Base-by-base conservation (phyloP, 2,888 invertebrate genomes). In the Papilio protenor region DNA sequence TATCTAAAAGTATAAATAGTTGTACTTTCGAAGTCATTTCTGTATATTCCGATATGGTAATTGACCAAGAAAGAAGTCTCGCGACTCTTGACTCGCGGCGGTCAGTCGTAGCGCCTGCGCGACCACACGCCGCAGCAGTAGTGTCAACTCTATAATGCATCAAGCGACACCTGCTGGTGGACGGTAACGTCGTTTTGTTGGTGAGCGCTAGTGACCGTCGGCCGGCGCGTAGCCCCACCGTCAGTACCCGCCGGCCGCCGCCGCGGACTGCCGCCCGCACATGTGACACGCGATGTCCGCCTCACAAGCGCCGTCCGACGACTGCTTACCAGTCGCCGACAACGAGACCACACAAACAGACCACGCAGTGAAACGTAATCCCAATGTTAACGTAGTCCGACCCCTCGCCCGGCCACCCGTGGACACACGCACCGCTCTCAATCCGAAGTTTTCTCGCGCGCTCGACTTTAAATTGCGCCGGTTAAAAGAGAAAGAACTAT, bases 401-500 rank as follows among this genome's bases (percentile, higher is more conserved):
- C 93, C 93, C 77, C 84, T 78, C 27, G 55, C 75, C 55, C 72
- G 72, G 23, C 83, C 82, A 83, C 77, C 80, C 81, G 71, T 59
- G 18, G 75, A 79, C 75, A 86, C 83, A 40, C 87, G 87, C 80
- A 87, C 91, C 47, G 89, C 92, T 72, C 87, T 93, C 79, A 93
- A 94, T 80, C 92, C 93, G 27, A 95, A 96, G 83, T 97, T 97
- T 88, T 96, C 96, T 80, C 96, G 96, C 84, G 96, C 96, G 76
- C 94, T 97, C 79, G 97, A 97, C 87, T 96, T 96, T 64, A 97
- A 97, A 88, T 91, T 97, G 79, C 95, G 96, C 55, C 96, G 96
- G 78, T 94, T 97, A 74, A 96, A 97, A 88, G 96, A 96, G 79
- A 96, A 96, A 82, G 96, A 96, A 83, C 86, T 90, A 33, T 83